These are phyloP conservation scores for Lagria hirta DNA, from an alignment of 2,888 invertebrate species.

Conservation along the genomic window DNA sequence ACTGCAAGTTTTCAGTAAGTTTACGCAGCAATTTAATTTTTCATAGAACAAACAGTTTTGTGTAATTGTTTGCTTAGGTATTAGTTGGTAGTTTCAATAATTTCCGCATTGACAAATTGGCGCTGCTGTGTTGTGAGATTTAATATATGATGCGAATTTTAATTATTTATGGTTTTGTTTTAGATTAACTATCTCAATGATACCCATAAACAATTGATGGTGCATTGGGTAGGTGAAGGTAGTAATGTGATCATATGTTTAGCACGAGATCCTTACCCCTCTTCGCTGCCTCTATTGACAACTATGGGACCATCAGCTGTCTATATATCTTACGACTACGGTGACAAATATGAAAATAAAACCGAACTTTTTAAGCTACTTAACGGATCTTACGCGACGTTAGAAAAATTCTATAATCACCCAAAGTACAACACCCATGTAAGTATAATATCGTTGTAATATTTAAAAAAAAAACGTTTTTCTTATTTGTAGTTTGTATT, in stretches of 20 bases:
- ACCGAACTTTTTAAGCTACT: constrained; percentile 66
- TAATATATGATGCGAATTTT: too few species aligned
- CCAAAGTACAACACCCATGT: constrained; percentile 78
- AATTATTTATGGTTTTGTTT: too few species aligned
- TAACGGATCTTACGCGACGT: constrained; percentile 62
- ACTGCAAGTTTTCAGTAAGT: too few species aligned
- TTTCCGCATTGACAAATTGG: too few species aligned
- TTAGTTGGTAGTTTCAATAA: too few species aligned
- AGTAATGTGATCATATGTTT: constrained; percentile 86
- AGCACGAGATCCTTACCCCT: constrained; percentile 70
- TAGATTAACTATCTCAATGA: constrained; percentile 80
- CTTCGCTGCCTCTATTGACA: constrained; percentile 45
- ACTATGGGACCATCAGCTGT: constrained; percentile 66
- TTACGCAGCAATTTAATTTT: too few species aligned
- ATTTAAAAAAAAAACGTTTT: constrained; percentile 1
- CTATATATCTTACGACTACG: constrained; percentile 86
- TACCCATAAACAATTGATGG: constrained; percentile 85
- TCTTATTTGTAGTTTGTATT: constrained; percentile 75
- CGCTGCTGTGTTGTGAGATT: too few species aligned
- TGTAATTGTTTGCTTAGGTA: too few species aligned
- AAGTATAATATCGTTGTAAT: constrained; percentile 55
- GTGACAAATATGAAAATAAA: constrained; percentile 74
- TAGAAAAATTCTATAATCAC: constrained; percentile 85
- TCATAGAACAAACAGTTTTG: too few species aligned
- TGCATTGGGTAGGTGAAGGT: constrained; percentile 89